A percentile compares a stretch with the other conserved stretches of the same genome.
phyloP scores from a whole-genome alignment of 2,797 vertebrate species.

The Trematomus bernacchii region DNA sequence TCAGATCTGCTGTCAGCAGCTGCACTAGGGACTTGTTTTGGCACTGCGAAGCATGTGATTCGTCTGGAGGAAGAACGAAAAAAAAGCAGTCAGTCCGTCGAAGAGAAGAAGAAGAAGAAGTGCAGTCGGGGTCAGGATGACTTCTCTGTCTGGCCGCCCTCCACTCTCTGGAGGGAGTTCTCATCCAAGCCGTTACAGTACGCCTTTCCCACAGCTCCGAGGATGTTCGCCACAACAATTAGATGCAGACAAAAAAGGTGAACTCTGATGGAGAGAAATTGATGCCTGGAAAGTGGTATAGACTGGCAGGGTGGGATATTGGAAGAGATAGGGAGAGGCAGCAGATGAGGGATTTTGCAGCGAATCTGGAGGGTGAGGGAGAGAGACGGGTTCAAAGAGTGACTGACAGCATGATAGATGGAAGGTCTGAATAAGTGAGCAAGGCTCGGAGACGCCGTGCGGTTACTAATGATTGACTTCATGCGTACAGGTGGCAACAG shows the following conservation, averaged over 20 bases:
- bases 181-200: conserved; percentile 40
- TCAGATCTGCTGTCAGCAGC: conserved; percentile 47
- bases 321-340: conserved; percentile 57
- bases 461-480: conserved; percentile 68
- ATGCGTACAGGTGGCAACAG: conserved; percentile 68
- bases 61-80: conserved; percentile 29
- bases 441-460: conserved; percentile 42
- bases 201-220: conserved; percentile 31
- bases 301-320: conserved; percentile 69
- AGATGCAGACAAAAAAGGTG: conserved; percentile 54
- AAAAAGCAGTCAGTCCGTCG: conserved; percentile 43
- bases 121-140: conserved; percentile 67
- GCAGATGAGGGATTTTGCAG: conserved; percentile 53
- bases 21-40: conserved; percentile 56
- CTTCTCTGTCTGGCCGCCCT: conserved; percentile 67
- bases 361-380: conserved; percentile 41
- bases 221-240: conserved; percentile 58
- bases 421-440: conserved; percentile 70
- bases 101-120: conserved; percentile 49
- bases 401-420: conserved; percentile 73
- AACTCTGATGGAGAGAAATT: conserved; percentile 35
- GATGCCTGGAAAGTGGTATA: conserved; percentile 40
- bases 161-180: conserved; percentile 44
- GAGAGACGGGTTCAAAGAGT: conserved; percentile 60
- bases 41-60: conserved; percentile 66